Evolutionary conservation across 2,113 vertebrate genomes (phyloP), one percentile per base, ranked within the genome.

Genomic region (Epinephelus fuscoguttatus): DNA sequence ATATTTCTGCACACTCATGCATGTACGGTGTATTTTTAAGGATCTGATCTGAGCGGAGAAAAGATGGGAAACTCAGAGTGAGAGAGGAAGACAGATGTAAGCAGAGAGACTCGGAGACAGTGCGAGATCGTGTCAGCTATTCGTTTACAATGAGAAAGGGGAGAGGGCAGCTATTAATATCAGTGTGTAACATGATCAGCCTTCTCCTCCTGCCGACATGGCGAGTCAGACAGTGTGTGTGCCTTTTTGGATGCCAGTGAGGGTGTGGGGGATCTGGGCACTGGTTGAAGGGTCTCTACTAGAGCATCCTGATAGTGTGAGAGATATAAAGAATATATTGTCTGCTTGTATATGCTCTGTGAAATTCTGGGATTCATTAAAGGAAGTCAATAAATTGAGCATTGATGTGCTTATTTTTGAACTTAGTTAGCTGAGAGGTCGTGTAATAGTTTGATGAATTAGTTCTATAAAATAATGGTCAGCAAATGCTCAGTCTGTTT

Each of bases 151-250:
- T 87, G 88, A 89, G 79, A 82, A 91, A 92, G 75, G 45, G 82
- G 91, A 92, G 91, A 90, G 68, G 45, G 56, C 40, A 67, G 75
- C 89, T 94, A 95, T 95, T 92, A 94, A 94, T 94, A 94, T 74
- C 82, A 74, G 53, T 68, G 45, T 89, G 93, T 91, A 92, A 93
- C 33, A 49, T 90, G 87, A 94, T 85, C 84, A 7, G 9, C 19
- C 77, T 15, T 57, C 79, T 77, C 45, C 57, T 78, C 45, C 57
- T 78, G 70, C 75, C 75, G 66, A 59, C 55, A 49, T 21, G 60
- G 62, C 60, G 62, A 72, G 79, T 82, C 72, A 84, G 70, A 76
- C 75, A 23, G 72, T 81, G 52, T 53, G 68, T 63, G 49, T 57
- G 81, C 10, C 6, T 76, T 42, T 75, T 57, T 68, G 49, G 64